Evolutionary conservation across 2,113 vertebrate species (phyloP), one percentile per base, ranked within the genome.

Genomic region (Otolemur garnettii): DNA sequence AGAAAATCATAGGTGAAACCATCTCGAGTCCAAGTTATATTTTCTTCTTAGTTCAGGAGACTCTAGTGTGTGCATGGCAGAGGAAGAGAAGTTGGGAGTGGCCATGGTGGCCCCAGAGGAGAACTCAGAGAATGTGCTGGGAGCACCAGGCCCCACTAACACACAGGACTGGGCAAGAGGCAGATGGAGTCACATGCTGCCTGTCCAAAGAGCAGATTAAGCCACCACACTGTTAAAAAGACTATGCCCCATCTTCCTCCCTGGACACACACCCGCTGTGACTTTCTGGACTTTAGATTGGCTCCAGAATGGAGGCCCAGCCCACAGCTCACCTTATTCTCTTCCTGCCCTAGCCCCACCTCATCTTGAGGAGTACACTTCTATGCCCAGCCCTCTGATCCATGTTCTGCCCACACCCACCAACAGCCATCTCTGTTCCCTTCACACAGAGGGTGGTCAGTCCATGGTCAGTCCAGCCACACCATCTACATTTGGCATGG

Each of bases 261-360:
- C 10, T 22, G 2, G 0, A 24, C 50, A 2, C 53, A 0, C 8
- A 1, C 14, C 53, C 79, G 0, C 45, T 21, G 33, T n/a, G 12
- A 19, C 28, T 66, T 2, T 42, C 42, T 62, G 9, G 77, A 66
- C 18, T 24, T 57, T 18, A 33, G n/a, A 17, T 45, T 53, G 77
- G 24, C n/a, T 19, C 28, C 42, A 17, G n/a, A n/a, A 9, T 8
- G 21, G 55, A 60, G 15, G 18, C 7, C 68, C 35, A 57, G 45
- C 19, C 2, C 7, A 42, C 8, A 13, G 15, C 35, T 10, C 3
- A 0, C 4, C 30, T 6, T 45, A 28, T 24, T 42, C 18, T 24
- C 68, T 42, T 28, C 38, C 33, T 59, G 13, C 35, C 24, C 42
- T 33, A 21, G 21, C 75, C 38, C 4, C n/a, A 2, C 30, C 68